A percentile compares a stretch with the other conserved stretches of the same genome.
Evolutionary conservation across 1,140 invertebrate genomes (phyloP).

Genomic region (Hypothenemus hampei): DNA sequence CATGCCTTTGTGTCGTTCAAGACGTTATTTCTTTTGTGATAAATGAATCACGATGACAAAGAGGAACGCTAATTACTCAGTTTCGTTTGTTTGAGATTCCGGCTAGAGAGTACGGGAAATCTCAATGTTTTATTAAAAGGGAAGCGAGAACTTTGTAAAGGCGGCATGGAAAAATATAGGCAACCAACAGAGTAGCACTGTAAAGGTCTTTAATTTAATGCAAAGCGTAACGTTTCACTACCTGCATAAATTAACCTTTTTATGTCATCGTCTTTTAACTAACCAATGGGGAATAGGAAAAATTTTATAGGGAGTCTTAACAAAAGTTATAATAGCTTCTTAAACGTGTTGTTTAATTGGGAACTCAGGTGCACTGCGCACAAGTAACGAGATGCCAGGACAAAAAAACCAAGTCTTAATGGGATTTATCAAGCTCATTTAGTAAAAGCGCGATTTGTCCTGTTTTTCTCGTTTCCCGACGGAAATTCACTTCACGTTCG

Average conservation of each 20-base stretch:
- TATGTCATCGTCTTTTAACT: background rate
- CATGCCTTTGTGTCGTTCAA: slow-evolving; percentile 6
- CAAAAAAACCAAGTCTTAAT: slow-evolving; percentile 5
- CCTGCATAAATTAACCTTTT: background rate
- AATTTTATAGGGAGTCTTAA: background rate
- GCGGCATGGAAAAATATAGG: background rate
- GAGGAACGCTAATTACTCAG: slow-evolving; percentile 3
- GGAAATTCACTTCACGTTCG: slow-evolving; percentile 6
- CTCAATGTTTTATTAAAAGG: background rate
- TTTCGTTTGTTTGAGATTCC: background rate
- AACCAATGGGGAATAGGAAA: background rate
- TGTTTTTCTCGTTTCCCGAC: background rate
- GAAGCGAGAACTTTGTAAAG: background rate
- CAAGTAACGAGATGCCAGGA: too few species aligned
- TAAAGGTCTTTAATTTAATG: background rate
- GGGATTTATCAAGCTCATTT: slow-evolving; percentile 6
- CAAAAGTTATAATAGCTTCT: background rate
- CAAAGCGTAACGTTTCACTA: background rate
- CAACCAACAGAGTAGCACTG: background rate
- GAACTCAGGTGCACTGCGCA: too few species aligned
- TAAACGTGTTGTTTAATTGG: background rate
- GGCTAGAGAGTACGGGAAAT: too few species aligned
- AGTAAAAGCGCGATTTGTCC: slow-evolving; percentile 3
- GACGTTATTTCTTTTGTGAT: slow-evolving; percentile 10
- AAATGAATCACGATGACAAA: slow-evolving; percentile 6